Evolutionary conservation across 2,113 vertebrate species (phyloP), one percentile per base, ranked within the genome.

Genomic region (Cololabis saira): DNA sequence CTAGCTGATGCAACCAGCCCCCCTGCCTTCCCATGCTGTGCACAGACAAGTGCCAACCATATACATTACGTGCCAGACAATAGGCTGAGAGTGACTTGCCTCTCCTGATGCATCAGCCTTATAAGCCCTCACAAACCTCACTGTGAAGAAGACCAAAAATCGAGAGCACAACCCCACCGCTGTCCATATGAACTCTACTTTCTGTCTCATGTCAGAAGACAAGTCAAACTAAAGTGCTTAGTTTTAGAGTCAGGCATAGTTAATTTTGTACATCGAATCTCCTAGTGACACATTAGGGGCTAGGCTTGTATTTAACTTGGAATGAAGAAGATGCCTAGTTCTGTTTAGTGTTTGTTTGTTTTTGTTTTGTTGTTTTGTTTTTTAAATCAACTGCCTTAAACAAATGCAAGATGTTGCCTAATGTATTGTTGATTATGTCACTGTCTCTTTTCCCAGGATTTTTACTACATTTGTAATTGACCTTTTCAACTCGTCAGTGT

Each of bases 351-450:
- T 62, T 79, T 27, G 51, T n/a, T 58, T 42, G 17, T 41, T 63
- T 4, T 37, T 7, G 5, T 7, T 37, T 37, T 3, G 6, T 3
- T 3, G 33, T 37, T 37, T 37, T 37, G 33, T 37, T 42, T 67
- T 68, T 90, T 90, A 83, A 91, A 90, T 90, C 86, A 84, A 68
- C 83, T 90, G 90, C 90, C 90, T 91, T 91, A 91, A 91, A 91
- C 79, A 86, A 82, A 89, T 89, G 84, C 76, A 88, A 88, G 80
- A 45, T 69, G 80, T 90, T 87, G 83, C 85, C 87, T 91, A 89
- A 91, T 90, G 89, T 91, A 87, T 86, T 85, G 83, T 89, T 86
- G 88, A 89, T 90, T 82, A 51, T 90, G 81, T 88, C 75, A 15
- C 6, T 73, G 79, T 80, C 72, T 77, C 61, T 72, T 71, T 77